Evolutionary conservation across 2,888 invertebrate species (phyloP).

Genomic region (Rotaria macrura): DNA sequence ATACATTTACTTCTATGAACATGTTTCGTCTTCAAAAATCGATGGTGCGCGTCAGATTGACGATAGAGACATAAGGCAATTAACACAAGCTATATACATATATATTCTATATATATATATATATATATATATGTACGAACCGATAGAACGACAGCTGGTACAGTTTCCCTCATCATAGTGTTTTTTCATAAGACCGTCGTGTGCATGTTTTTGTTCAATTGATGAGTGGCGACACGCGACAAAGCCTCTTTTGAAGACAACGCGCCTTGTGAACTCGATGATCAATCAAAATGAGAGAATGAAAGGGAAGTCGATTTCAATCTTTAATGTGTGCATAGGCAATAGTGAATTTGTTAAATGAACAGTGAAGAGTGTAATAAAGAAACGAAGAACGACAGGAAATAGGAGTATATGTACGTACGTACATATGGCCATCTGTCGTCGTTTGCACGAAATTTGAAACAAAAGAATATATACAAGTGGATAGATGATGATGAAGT

Average conservation of each 20-base stretch:
- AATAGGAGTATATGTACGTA: not conserved
- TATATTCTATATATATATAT: too few relatives aligned
- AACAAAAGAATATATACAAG: not conserved
- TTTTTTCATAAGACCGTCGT: not conserved
- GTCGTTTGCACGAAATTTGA: conserved; percentile 7
- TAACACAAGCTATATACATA: not conserved
- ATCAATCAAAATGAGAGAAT: not conserved
- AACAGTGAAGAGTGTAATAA: not conserved
- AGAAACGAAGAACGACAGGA: not conserved
- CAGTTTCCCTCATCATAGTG: not conserved
- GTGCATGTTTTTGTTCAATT: not conserved
- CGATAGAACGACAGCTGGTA: not conserved
- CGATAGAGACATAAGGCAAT: not conserved
- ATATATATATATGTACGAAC: too few relatives aligned
- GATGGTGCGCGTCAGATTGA: not conserved
- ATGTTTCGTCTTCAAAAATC: not conserved
- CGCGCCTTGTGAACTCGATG: not conserved
- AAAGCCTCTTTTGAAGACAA: not conserved
- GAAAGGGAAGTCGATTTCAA: not conserved
- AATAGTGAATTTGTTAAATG: not conserved
- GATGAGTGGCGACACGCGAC: not conserved
- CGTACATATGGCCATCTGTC: not conserved
- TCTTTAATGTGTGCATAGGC: not conserved
- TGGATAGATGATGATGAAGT: not conserved
- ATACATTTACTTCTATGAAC: not conserved